phyloP scores from a whole-genome alignment of 2,888 invertebrate genomes.

The Fissipunctia ypsillon region DNA sequence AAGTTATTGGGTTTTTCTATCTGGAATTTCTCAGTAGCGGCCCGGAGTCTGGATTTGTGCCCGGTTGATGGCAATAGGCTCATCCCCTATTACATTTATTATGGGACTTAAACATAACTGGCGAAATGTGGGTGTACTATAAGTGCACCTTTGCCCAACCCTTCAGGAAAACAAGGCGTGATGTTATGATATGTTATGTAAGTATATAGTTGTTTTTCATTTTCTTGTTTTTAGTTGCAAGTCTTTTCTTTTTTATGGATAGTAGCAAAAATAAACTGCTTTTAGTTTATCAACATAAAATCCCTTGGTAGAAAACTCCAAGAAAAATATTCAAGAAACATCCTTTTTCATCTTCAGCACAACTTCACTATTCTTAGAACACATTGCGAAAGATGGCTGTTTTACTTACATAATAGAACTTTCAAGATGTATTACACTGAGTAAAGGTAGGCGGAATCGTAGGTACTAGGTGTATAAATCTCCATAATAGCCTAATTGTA shows the following conservation, averaged over 20 bases:
- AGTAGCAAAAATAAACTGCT: slow-evolving; percentile 16
- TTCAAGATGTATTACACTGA: slow-evolving; percentile 17
- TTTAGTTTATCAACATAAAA: slow-evolving; percentile 44
- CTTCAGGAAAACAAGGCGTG: too few relatives aligned
- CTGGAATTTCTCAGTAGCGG: too few relatives aligned
- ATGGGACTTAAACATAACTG: too few relatives aligned
- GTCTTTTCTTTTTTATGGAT: slow-evolving; percentile 17
- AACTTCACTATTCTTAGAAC: slow-evolving; percentile 35
- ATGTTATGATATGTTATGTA: too few relatives aligned
- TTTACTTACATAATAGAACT: slow-evolving; percentile 24
- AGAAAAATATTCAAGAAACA: slow-evolving; percentile 47
- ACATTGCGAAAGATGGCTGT: slow-evolving; percentile 21
- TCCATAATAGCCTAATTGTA: too few relatives aligned
- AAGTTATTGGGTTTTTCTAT: too few relatives aligned
- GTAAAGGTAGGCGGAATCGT: not conserved
- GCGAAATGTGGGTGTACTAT: too few relatives aligned
- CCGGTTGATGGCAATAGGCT: too few relatives aligned
- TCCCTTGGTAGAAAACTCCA: slow-evolving; percentile 17
- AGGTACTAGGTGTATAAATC: not conserved
- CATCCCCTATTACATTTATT: too few relatives aligned
- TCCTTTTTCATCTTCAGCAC: slow-evolving; percentile 49
- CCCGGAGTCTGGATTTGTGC: too few relatives aligned
- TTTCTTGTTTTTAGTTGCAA: not conserved
- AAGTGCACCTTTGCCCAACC: too few relatives aligned
- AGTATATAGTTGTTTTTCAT: not conserved